Percentiles rank a stretch among this genome's conserved stretches.
These are phyloP conservation scores for Omphaloscelis lunosa DNA, from an alignment of 2,888 invertebrate species.

Conservation along the genomic window DNA sequence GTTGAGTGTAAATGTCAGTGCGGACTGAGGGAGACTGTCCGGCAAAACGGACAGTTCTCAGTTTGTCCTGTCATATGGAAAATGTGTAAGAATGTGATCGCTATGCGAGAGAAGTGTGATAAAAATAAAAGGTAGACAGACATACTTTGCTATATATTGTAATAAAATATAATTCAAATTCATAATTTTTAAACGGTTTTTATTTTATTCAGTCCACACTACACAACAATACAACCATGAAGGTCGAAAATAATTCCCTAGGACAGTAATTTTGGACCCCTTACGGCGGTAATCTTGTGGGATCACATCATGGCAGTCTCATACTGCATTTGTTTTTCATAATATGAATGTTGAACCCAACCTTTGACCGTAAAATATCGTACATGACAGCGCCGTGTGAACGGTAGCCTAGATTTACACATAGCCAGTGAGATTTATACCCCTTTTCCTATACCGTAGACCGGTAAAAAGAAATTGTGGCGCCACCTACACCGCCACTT, in stretches of 20 bases:
- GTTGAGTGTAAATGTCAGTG: conserved; percentile 51
- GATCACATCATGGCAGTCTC: background rate
- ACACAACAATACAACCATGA: background rate
- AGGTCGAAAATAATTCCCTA: background rate
- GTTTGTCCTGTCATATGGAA: conserved; percentile 18
- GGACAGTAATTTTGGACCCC: background rate
- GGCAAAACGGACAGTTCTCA: conserved; percentile 16
- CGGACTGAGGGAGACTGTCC: conserved; percentile 36
- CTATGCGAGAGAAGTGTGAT: conserved; percentile 67
- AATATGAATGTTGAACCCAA: background rate
- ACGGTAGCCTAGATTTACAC: too few species aligned
- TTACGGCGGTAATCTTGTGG: too few species aligned
- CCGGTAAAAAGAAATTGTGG: too few species aligned
- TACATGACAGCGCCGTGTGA: too few species aligned
- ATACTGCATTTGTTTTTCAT: background rate
- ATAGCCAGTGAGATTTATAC: too few species aligned
- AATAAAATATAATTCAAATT: conserved; percentile 71
- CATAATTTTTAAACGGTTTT: conserved; percentile 64
- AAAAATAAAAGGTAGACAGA: conserved; percentile 65
- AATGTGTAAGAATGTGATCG: conserved; percentile 61
- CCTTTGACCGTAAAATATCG: too few species aligned
- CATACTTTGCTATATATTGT: conserved; percentile 72
- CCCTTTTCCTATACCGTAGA: too few species aligned
- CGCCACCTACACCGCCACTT: too few species aligned
- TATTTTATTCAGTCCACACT: conserved; percentile 34